phyloP scores from a whole-genome alignment of 2,888 invertebrate species.

The Neoaliturus tenellus region DNA sequence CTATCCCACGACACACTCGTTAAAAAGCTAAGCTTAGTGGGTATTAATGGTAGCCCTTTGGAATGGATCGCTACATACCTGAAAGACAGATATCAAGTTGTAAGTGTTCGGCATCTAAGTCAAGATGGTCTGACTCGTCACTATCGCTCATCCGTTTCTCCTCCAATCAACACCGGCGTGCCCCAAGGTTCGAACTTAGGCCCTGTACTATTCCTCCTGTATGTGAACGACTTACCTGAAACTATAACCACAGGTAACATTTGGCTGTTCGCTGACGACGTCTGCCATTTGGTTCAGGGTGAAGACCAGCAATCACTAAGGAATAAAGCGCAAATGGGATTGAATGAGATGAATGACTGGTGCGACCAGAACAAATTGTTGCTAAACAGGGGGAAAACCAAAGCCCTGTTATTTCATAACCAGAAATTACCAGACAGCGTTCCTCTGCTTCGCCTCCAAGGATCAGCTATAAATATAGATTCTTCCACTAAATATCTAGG shows the following conservation, averaged over 20 bases:
- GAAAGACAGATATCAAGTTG: not conserved
- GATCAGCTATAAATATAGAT: not conserved
- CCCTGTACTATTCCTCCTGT: conserved; percentile 4
- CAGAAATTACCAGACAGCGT: not conserved
- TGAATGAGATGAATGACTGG: not conserved
- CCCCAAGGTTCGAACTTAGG: conserved; percentile 31
- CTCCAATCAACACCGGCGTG: conserved; percentile 28
- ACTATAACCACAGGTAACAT: not conserved
- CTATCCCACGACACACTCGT: not conserved
- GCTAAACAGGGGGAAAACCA: not conserved
- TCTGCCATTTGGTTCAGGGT: conserved; percentile 12
- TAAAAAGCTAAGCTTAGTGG: not conserved
- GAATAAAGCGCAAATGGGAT: not conserved
- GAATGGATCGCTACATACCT: not conserved
- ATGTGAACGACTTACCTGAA: conserved; percentile 44
- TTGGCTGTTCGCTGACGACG: conserved; percentile 35
- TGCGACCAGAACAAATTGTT: not conserved
- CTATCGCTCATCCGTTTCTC: not conserved
- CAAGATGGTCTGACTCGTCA: conserved; percentile 12
- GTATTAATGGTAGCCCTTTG: not conserved
- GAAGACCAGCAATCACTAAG: not conserved
- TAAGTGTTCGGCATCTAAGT: not conserved
- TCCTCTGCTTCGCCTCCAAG: not conserved
- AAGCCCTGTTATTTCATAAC: not conserved
- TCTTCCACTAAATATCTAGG: not conserved